Conservation (phyloP, 1,140 invertebrate species). For the Nebria ingens region DNA sequence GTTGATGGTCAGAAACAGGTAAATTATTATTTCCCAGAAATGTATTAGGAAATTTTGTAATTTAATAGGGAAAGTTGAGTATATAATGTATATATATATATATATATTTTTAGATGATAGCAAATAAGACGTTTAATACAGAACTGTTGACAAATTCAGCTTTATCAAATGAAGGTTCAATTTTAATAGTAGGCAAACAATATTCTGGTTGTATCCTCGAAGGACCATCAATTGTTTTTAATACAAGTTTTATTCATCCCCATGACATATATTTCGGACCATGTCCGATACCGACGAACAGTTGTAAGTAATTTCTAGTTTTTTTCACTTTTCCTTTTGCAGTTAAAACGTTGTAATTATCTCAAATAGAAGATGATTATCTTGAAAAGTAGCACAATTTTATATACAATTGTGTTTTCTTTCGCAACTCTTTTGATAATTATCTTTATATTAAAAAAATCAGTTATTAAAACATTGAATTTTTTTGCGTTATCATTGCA, state of each 20-base stretch:
- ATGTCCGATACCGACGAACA: conserved; percentile 58
- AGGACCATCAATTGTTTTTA: conserved; percentile 71
- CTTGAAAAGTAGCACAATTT: no score
- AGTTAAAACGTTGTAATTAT: no score
- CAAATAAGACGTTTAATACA: conserved; percentile 23
- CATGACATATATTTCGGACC: conserved; percentile 59
- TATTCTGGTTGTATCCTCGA: conserved; percentile 75
- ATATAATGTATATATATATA: neutral
- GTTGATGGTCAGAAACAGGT: conserved; percentile 43
- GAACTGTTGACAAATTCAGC: conserved; percentile 17
- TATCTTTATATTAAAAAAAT: no score
- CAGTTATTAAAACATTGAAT: no score
- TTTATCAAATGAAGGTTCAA: conserved; percentile 36
- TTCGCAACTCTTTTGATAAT: no score
- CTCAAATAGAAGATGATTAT: no score
- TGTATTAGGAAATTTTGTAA: no score
- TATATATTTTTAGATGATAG: conserved; percentile 20
- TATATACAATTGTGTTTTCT: no score
- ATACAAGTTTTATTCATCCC: conserved; percentile 45
- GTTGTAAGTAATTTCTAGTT: conserved; percentile 64
- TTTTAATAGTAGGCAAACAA: conserved; percentile 63
- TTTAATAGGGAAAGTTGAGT: neutral
- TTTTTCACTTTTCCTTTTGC: no score
- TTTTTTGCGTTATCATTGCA: no score
- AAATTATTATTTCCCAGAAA: conserved; percentile 13